phyloP scores from a whole-genome alignment of 2,113 vertebrate genomes.

The Xenopus tropicalis region UCB_Xtro_10.0 CM004450.2:92209001-92209500 shows the following conservation, averaged over 20 bases:
- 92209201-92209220: slow-evolving; percentile 7
- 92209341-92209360: slow-evolving; percentile 35
- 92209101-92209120: neutral
- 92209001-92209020: slow-evolving; percentile 21
- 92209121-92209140: slow-evolving; percentile 1
- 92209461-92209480: no score
- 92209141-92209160: slow-evolving; percentile 18
- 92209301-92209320: slow-evolving; percentile 33
- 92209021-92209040: neutral
- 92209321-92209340: slow-evolving; percentile 21
- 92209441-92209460: no score
- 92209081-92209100: slow-evolving; percentile 26
- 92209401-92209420: neutral
- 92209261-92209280: slow-evolving; percentile 39
- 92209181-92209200: slow-evolving; percentile 7
- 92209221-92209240: slow-evolving; percentile 33
- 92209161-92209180: slow-evolving; percentile 4
- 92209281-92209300: slow-evolving; percentile 35
- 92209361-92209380: slow-evolving; percentile 23
- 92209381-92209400: slow-evolving; percentile 2
- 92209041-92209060: slow-evolving; percentile 15
- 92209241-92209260: slow-evolving; percentile 30
- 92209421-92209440: neutral
- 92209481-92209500: no score
- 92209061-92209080: slow-evolving; percentile 23